phyloP scores from a whole-genome alignment of 2,113 vertebrate genomes.

The Crocuta crocuta region DNA sequence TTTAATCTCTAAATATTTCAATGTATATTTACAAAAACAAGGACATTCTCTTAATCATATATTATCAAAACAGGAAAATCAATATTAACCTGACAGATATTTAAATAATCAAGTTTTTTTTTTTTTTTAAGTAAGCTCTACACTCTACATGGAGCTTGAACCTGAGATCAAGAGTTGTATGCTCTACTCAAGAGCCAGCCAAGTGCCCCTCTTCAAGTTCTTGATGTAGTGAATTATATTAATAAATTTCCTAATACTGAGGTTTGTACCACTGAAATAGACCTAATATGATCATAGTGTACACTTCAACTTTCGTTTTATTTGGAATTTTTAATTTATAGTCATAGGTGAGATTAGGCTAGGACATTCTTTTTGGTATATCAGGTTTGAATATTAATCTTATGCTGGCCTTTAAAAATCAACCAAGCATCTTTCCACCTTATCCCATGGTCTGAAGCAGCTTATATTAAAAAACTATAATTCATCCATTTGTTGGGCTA shows the following conservation, averaged over 20 bases:
- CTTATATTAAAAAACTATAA: conserved; percentile 7
- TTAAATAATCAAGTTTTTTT: not conserved
- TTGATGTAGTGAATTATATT: not conserved
- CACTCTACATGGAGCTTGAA: not conserved
- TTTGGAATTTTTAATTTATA: not conserved
- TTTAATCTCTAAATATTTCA: conserved; percentile 41
- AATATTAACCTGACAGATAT: not conserved
- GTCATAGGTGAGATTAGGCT: not conserved
- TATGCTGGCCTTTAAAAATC: not conserved
- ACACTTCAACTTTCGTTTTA: conserved; percentile 19
- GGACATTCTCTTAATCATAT: not conserved
- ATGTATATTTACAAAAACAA: conserved; percentile 12
- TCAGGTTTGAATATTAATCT: not conserved
- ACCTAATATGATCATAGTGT: not conserved
- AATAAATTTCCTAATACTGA: not conserved
- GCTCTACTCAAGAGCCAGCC: not conserved
- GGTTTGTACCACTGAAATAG: not conserved
- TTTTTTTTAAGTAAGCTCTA: not conserved
- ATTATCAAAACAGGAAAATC: conserved; percentile 23
- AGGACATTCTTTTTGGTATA: not conserved
- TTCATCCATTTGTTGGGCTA: not conserved
- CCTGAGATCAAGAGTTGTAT: not conserved
- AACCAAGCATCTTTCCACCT: not conserved
- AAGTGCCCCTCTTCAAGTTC: not conserved
- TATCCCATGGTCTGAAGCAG: not conserved